Conservation (phyloP, 2,888 invertebrate genomes). For the Poecilus cupreus region DNA sequence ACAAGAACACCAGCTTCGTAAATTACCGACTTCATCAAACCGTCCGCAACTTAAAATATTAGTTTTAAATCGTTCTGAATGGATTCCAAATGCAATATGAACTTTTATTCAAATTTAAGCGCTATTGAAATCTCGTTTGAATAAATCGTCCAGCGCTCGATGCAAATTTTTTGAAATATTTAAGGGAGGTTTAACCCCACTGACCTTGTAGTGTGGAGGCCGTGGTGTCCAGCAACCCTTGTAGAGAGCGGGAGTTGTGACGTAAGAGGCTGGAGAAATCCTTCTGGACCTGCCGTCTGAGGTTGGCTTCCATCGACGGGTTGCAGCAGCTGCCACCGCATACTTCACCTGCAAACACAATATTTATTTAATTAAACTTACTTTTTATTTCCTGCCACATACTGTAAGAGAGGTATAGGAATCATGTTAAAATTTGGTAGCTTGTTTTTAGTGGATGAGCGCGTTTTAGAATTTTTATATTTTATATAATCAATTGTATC, state of each 20-base stretch:
- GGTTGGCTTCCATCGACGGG: constrained; percentile 77
- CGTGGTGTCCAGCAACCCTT: constrained; percentile 84
- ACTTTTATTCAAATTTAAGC: not conserved
- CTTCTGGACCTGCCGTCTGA: constrained; percentile 77
- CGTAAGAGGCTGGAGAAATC: constrained; percentile 82
- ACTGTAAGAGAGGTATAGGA: too few relatives aligned
- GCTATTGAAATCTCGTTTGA: not conserved
- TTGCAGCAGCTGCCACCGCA: constrained; percentile 84
- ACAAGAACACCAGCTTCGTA: too few relatives aligned
- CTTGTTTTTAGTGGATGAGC: too few relatives aligned
- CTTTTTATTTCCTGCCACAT: too few relatives aligned
- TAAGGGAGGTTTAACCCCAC: too few relatives aligned
- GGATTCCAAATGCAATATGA: not conserved
- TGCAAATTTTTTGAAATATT: not conserved
- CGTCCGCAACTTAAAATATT: not conserved
- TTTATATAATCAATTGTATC: too few relatives aligned
- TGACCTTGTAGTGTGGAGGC: constrained; percentile 84
- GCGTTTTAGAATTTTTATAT: too few relatives aligned
- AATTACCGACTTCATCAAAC: too few relatives aligned
- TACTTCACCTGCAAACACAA: constrained; percentile 73
- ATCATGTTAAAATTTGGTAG: too few relatives aligned
- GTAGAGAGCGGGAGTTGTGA: constrained; percentile 83
- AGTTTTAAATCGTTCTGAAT: not conserved
- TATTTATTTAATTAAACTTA: too few relatives aligned
- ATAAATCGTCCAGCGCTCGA: not conserved